Evolutionary conservation across 2,888 invertebrate species (phyloP), one percentile per base, ranked within the genome.

Genomic region (Dryocosmus kuriphilus): DNA sequence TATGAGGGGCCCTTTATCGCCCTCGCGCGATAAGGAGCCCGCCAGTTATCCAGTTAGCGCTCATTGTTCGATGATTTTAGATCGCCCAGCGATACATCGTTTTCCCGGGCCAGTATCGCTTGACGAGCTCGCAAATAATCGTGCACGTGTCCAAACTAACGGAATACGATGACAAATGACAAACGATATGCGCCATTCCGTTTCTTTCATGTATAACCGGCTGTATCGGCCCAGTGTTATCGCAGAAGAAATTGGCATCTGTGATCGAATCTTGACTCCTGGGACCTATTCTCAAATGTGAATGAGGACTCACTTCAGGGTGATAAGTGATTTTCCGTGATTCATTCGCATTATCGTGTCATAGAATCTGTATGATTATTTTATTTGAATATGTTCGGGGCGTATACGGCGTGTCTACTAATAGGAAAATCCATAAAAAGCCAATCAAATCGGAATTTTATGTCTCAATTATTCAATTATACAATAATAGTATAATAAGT

Each of bases 1-100:
- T 89, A 88, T 87, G 86, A 87, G 85, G 87, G 87, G 84, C 83
- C 77, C 77, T 84, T 86, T 86, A 86, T 86, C 86, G 84, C 75
- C 75, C 74, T 46, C 16, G 65, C 27, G 73, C 83, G 86, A 86
- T 86, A 86, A 86, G 85, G 81, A 81, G 81, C 80, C 82, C 80
- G 83, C 80, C 83, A 87, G 90, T 90, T 90, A 90, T 91, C 91
- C 90, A 91, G 91, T 91, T 91, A 91, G 91, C 90, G 89, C 86
- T 81, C 81, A 85, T 85, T 85, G 85, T 85, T 86, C 88, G 86
- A 89, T 88, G 89, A 90, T 90, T 90, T 90, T 87, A 90, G 91
- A 91, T 91, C 87, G 86, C 76, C 79, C 83, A 78, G 80, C 84
- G 88, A 89, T 88, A 89, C 82, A 85, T 83, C 84, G 84, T 82